A percentile compares a stretch with the other conserved stretches of the same genome.
phyloP scores from a whole-genome alignment of 2,797 vertebrate species.

The Gadopsis bispinosus region DNA sequence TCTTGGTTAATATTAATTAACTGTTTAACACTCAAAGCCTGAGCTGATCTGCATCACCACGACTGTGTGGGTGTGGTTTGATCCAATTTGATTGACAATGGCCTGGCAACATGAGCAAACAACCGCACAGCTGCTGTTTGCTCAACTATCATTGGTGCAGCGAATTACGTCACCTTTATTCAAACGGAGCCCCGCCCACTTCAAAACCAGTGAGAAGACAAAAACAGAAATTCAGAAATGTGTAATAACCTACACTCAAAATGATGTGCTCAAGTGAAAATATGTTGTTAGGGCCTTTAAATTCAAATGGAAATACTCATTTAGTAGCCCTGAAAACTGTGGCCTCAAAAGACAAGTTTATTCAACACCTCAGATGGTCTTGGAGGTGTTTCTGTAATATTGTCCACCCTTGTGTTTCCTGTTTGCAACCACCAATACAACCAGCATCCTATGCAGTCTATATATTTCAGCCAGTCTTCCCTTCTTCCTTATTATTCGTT shows the following conservation, averaged over 20 bases:
- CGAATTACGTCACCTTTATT: neutral
- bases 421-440: neutral
- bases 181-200: neutral
- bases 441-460: neutral
- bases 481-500: slow-evolving; percentile 16
- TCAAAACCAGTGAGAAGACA: neutral
- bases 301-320: neutral
- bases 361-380: slow-evolving; percentile 5
- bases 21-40: neutral
- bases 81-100: neutral
- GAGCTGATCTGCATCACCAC: too few relatives aligned
- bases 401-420: neutral
- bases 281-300: too few relatives aligned
- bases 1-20: neutral
- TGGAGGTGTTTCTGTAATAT: slow-evolving; percentile 3
- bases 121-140: too few relatives aligned
- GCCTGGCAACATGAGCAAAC: too few relatives aligned
- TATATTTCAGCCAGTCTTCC: slow-evolving; percentile 1
- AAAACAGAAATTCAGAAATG: neutral
- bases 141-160: neutral
- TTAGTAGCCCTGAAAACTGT: neutral
- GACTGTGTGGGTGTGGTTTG: neutral
- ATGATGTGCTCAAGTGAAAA: neutral
- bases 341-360: neutral
- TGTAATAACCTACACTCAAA: neutral